Conservation (phyloP, 2,113 vertebrate genomes). For the Tiliqua scincoides region DNA sequence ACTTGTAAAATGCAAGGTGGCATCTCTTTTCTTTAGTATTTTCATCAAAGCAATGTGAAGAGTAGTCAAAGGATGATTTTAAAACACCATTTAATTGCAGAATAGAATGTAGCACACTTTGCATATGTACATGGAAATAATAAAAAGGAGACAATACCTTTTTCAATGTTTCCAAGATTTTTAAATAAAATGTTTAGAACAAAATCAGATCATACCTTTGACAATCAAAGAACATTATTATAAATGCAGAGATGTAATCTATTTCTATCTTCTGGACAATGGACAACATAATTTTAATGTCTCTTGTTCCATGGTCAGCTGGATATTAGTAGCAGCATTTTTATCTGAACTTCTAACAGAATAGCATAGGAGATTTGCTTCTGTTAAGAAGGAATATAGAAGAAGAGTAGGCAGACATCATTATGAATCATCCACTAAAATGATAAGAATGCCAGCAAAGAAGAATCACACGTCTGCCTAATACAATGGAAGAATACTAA, state of each 20-base stretch:
- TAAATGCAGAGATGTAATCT: conserved; percentile 1
- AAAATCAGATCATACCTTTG: neutral
- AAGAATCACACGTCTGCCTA: neutral
- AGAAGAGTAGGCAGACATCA: neutral
- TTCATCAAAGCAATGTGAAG: neutral
- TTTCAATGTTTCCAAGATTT: neutral
- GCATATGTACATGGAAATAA: neutral
- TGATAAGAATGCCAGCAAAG: neutral
- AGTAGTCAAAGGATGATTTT: neutral
- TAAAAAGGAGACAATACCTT: neutral
- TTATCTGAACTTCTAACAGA: neutral
- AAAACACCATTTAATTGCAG: neutral
- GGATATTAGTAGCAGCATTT: neutral
- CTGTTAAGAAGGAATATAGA: neutral
- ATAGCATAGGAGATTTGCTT: neutral
- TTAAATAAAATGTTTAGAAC: neutral
- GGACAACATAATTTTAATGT: neutral
- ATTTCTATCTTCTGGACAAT: neutral
- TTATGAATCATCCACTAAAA: no score
- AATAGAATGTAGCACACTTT: neutral
- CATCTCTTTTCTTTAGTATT: neutral
- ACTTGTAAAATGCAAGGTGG: neutral
- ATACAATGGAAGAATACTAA: neutral
- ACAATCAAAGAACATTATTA: conserved; percentile 7
- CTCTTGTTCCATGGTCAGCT: neutral